Evolutionary conservation across 2,113 vertebrate species (phyloP).

Genomic region (Hymenochirus boettgeri): DNA sequence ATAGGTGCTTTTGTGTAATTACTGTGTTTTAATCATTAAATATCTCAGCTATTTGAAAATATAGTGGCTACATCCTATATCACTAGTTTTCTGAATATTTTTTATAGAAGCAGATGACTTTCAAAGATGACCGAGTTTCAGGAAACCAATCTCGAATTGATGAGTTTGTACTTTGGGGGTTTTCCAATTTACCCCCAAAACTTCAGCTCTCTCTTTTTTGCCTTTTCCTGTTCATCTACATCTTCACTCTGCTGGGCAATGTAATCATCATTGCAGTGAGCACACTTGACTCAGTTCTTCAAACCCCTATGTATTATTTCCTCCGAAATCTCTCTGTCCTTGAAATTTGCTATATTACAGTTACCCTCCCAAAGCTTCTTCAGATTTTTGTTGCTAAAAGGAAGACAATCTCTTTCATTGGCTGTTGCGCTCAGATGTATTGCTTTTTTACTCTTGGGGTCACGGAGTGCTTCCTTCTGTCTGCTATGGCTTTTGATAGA

Average conservation of each 20-base stretch:
- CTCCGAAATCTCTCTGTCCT: constrained; percentile 35
- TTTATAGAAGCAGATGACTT: constrained; percentile 17
- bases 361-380: constrained; percentile 29
- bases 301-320: constrained; percentile 38
- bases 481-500: constrained; percentile 36
- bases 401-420: constrained; percentile 24
- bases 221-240: constrained; percentile 27
- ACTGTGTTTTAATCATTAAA: no score
- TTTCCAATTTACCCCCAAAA: constrained; percentile 18
- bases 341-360: constrained; percentile 34
- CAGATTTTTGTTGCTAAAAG: constrained; percentile 30
- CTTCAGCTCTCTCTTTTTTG: constrained; percentile 21
- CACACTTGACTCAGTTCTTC: constrained; percentile 27
- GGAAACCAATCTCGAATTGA: constrained; percentile 21
- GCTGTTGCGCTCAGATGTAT: constrained; percentile 28
- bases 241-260: constrained; percentile 29
- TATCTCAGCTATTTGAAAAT: no score
- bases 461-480: constrained; percentile 30
- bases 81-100: no score
- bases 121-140: neutral
- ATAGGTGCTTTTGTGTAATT: no score
- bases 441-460: constrained; percentile 37
- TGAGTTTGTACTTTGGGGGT: constrained; percentile 31
- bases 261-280: constrained; percentile 19
- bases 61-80: no score